These are phyloP conservation scores for Dione vanillae DNA, from an alignment of 2,888 invertebrate species.

Conservation along the genomic window DNA sequence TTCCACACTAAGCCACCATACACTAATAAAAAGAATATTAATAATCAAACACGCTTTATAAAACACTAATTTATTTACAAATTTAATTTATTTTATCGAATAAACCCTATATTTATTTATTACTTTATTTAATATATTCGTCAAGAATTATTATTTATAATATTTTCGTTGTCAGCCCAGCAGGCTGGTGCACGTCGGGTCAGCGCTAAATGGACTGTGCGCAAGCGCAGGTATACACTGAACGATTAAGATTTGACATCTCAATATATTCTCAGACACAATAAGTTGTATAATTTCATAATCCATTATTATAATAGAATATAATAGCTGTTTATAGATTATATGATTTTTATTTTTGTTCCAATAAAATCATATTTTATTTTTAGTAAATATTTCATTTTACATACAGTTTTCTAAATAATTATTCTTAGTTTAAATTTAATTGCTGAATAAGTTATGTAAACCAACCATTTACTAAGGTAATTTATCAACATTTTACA, in stretches of 20 bases:
- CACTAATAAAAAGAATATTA: constrained; percentile 1
- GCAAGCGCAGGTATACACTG: constrained; percentile 33
- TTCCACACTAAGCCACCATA: constrained; percentile 32
- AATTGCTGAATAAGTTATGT: too few relatives aligned
- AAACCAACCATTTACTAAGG: too few relatives aligned
- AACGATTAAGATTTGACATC: constrained; percentile 33
- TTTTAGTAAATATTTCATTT: background rate
- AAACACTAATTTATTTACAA: background rate
- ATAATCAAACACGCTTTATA: background rate
- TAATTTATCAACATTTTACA: too few relatives aligned
- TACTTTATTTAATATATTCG: background rate
- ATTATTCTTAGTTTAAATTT: too few relatives aligned
- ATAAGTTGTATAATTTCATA: constrained; percentile 35
- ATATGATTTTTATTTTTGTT: background rate
- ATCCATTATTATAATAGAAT: constrained; percentile 10
- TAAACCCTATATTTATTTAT: background rate
- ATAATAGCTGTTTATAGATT: background rate
- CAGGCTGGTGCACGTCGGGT: constrained; percentile 23
- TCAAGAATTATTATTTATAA: background rate
- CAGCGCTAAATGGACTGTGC: constrained; percentile 36
- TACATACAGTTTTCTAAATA: too few relatives aligned
- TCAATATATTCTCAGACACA: constrained; percentile 37
- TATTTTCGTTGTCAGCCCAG: background rate
- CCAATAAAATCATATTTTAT: background rate
- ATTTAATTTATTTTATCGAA: constrained; percentile 8